Conservation (phyloP, 2,113 vertebrate species). For the Catharus minimus region DNA sequence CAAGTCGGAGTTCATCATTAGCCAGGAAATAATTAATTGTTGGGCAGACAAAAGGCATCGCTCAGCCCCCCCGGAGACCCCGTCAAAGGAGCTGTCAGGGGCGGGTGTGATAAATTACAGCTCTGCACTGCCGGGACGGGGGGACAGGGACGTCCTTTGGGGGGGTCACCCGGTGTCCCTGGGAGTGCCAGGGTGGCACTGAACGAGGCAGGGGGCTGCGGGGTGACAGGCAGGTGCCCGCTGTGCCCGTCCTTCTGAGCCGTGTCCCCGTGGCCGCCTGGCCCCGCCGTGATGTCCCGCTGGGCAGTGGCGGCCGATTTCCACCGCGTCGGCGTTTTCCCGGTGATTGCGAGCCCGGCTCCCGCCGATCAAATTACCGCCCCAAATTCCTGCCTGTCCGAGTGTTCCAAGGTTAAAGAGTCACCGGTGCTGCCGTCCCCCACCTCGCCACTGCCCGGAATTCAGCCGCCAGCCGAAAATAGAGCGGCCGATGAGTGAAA, state of each 20-base stretch:
- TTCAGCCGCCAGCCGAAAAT: rapidly evolving
- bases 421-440: not conserved
- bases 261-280: not conserved
- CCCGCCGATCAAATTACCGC: not conserved
- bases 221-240: not conserved
- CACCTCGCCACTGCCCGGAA: rapidly evolving
- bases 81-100: conserved; percentile 43
- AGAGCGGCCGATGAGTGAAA: rapidly evolving
- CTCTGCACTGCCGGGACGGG: not conserved
- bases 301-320: not conserved
- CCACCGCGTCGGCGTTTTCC: not conserved
- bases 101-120: not conserved
- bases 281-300: not conserved
- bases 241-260: not conserved
- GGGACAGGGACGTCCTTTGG: not conserved
- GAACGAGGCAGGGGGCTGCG: not conserved
- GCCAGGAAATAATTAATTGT: conserved; percentile 75
- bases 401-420: conserved; percentile 10
- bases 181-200: rapidly evolving
- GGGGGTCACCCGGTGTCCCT: not conserved
- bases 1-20: conserved; percentile 64
- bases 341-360: not conserved
- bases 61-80: conserved; percentile 35
- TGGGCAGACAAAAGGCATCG: conserved; percentile 66
- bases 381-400: not conserved